Evolutionary conservation across 2,888 invertebrate genomes (phyloP).

Genomic region (Spodoptera picta): DNA sequence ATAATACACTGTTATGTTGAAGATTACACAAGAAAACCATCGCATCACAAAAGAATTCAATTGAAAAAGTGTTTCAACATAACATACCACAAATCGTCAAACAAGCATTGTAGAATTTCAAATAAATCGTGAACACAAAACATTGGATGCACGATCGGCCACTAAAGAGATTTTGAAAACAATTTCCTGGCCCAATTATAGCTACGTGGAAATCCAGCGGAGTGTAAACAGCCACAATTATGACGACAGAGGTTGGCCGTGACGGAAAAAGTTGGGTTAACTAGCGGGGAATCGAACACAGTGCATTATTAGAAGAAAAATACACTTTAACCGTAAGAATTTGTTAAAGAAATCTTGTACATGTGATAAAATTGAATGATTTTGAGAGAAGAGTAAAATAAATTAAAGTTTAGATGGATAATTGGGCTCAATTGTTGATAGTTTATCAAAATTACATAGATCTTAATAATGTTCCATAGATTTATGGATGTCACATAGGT

Average conservation of each 20-base stretch:
- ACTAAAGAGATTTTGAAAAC: slow-evolving; percentile 61
- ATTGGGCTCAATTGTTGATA: no score
- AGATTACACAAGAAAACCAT: slow-evolving; percentile 23
- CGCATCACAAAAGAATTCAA: slow-evolving; percentile 29
- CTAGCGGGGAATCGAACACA: slow-evolving; percentile 48
- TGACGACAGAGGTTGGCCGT: slow-evolving; percentile 59
- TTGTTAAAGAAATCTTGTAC: no score
- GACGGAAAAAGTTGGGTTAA: slow-evolving; percentile 59
- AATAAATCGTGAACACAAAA: slow-evolving; percentile 48
- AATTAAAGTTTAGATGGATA: neutral
- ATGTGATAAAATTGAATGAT: neutral
- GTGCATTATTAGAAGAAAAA: slow-evolving; percentile 10
- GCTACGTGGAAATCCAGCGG: slow-evolving; percentile 70
- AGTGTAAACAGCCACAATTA: slow-evolving; percentile 77
- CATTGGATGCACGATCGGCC: slow-evolving; percentile 56
- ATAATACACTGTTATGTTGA: slow-evolving; percentile 30
- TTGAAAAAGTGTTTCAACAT: slow-evolving; percentile 48
- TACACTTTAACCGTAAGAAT: slow-evolving; percentile 4
- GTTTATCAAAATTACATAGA: no score
- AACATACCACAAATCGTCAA: slow-evolving; percentile 51
- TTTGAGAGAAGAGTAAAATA: neutral
- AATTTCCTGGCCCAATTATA: slow-evolving; percentile 74
- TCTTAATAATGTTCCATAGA: no score
- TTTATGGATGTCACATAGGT: no score
- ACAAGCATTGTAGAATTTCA: slow-evolving; percentile 38